Evolutionary conservation across 2,888 invertebrate genomes (phyloP), one percentile per base, ranked within the genome.

Genomic region (Rosalia funebris): DNA sequence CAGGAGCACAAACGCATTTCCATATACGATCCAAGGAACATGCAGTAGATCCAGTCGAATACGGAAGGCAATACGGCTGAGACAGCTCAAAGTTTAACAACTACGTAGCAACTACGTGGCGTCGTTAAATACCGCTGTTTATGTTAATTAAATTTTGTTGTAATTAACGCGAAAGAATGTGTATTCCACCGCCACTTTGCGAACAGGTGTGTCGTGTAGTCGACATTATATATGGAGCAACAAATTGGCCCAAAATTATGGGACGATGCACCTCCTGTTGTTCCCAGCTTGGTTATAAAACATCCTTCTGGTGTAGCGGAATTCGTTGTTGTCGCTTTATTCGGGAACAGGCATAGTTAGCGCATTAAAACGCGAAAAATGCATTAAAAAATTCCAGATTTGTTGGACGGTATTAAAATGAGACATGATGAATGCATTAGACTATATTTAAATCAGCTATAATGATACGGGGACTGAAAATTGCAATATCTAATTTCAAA

Each of bases 71-170:
- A 7, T 7, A 25, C 25, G 7, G 7, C 25, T 7, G 25, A 25
- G 25, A 25, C 4, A 7, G 3, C 7, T 25, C 7, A 3, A 5
- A 25, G 25, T 25, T 3, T 7, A 3, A 25, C 25, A 25, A 25
- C 25, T 5, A 25, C 25, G 25, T 25, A n/a, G n/a, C n/a, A 34
- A 34, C 34, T 34, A 34, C 10, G 34, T 3, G 2, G 11, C 11
- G 2, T 11, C 11, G 34, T 34, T n/a, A n/a, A n/a, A 11, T 34
- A n/a, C 34, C 34, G 7, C 34, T n/a, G 34, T 34, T 34, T 34
- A 11, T 34, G 34, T 34, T 34, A 34, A 34, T 34, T 34, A 34
- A 34, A 34, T 34, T 34, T 34, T n/a, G 11, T 11, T 34, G 34
- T 34, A 34, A 34, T 34, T 34, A 34, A 34, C 11, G 34, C 11